Evolutionary conservation across 2,888 invertebrate genomes (phyloP).

Genomic region (Microctonus brassicae): DNA sequence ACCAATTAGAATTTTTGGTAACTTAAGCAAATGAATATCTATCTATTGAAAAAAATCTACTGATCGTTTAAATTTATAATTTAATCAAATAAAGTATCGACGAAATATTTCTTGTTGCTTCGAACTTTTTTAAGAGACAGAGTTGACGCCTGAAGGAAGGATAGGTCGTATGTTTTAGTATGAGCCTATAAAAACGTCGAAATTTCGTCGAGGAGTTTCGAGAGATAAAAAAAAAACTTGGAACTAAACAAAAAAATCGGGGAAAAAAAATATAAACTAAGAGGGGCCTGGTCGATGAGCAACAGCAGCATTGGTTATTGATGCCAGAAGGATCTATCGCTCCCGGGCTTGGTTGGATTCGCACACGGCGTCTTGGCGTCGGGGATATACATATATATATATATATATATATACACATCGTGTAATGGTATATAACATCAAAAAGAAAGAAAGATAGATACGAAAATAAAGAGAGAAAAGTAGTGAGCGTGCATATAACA

Average conservation of each 20-base stretch:
- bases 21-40: too few species aligned
- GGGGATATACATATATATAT: conserved; percentile 21
- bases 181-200: conserved; percentile 34
- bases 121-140: background rate
- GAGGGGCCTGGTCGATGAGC: conserved; percentile 32
- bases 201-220: conserved; percentile 25
- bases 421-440: conserved; percentile 45
- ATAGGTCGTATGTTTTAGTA: conserved; percentile 8
- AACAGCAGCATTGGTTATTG: conserved; percentile 52
- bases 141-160: conserved; percentile 15
- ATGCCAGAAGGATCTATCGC: conserved; percentile 58
- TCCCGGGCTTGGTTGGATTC: conserved; percentile 57
- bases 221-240: conserved; percentile 2
- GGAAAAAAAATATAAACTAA: conserved; percentile 9
- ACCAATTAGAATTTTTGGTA: too few species aligned
- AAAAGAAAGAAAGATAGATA: conserved; percentile 50
- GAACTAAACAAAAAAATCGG: background rate
- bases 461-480: conserved; percentile 22
- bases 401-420: conserved; percentile 26
- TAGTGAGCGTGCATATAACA: conserved; percentile 10
- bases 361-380: conserved; percentile 16
- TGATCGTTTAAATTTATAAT: too few species aligned
- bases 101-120: background rate
- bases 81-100: too few species aligned
- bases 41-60: too few species aligned